These are phyloP conservation scores for Papilio xuthus DNA, from an alignment of 1,140 invertebrate species.

Conservation along the genomic window DNA sequence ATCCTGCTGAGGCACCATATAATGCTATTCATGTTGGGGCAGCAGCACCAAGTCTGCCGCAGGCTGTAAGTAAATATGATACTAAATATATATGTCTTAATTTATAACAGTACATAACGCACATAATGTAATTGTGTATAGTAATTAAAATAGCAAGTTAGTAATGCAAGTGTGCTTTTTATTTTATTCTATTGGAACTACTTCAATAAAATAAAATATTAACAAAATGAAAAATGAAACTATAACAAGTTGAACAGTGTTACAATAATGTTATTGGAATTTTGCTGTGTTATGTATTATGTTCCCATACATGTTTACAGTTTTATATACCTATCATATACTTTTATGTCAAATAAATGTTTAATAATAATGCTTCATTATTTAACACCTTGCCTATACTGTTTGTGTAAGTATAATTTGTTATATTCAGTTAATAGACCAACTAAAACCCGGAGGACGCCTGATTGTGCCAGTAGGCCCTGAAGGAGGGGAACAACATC, in stretches of 20 bases:
- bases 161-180: no score
- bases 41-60: conserved; percentile 90
- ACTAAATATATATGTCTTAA: background rate
- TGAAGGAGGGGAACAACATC: conserved; percentile 89
- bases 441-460: conserved; percentile 90
- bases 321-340: no score
- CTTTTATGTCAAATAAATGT: background rate
- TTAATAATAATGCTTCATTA: background rate
- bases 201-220: no score
- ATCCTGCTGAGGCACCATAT: conserved; percentile 88
- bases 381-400: background rate
- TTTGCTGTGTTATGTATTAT: no score
- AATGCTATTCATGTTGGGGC: conserved; percentile 98
- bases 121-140: no score
- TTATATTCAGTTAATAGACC: conserved; percentile 79
- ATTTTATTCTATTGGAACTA: no score
- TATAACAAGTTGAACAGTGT: no score
- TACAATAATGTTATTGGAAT: no score
- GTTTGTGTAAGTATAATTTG: background rate
- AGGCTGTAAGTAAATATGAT: conserved; percentile 82
- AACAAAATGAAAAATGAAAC: no score
- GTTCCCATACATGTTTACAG: no score
- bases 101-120: no score
- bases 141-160: no score
- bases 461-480: conserved; percentile 96